Base-by-base conservation (phyloP, 1,140 invertebrate species). In the Amyelois transitella region DNA sequence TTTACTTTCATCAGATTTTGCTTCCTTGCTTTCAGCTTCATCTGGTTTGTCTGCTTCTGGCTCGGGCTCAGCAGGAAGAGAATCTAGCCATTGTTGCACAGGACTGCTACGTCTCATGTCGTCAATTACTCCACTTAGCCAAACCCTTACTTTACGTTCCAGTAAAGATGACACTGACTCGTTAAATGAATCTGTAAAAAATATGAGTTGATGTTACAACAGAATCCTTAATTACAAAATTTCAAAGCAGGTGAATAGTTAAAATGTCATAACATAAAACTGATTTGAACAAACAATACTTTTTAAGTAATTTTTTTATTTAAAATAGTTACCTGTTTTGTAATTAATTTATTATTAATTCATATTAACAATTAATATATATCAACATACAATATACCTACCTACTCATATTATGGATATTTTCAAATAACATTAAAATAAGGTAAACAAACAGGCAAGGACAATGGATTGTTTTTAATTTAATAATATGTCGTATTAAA, bases 51-150 rank as follows among this genome's bases (percentile, higher is more conserved):
- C 69, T 44, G 51, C 14, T 14, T 72, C 64, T 18, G 22, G 43
- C 18, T 67, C 66, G 22, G 69, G 21, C 21, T 82, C 75, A 47
- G 72, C 51, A 12, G 88, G 88, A 5, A 87, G 64, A 2, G 88
- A 89, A 64, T 89, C 87, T 43, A 89, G 64, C 88, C 88, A 89
- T 60, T 88, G 85, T 57, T 89, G 87, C 10, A 89, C 85, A 55
- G 88, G 88, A 56, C 86, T 89, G 57, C 84, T 88, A 14, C 88
- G 85, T 45, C 88, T 61, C 88, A 89, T 89, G 53, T 89, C 86
- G 72, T 86, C 81, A 50, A 89, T 78, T 0, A 89, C 81, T 21
- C 84, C 85, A 65, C 75, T 79, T 10, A 89, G 66, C 88, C 86
- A 89, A 54, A 83, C 77, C 48, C 85, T 69, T n/a, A 88, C 83